These are phyloP conservation scores for Glyphotaelius pellucidus DNA, from an alignment of 2,888 invertebrate species.

Conservation along the genomic window DNA sequence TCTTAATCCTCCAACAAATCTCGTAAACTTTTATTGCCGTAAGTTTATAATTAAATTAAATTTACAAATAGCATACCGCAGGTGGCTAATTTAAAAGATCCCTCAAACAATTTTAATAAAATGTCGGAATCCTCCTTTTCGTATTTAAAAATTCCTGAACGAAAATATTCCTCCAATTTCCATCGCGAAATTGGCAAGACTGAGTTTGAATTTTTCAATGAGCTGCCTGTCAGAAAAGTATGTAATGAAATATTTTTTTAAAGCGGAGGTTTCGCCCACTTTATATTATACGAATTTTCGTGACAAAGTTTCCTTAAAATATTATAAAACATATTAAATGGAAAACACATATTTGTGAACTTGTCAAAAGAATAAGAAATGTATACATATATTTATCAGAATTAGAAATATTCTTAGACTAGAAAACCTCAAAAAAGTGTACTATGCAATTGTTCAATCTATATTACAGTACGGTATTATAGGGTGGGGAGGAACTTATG, in stretches of 20 bases:
- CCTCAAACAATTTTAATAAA: background rate
- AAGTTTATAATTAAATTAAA: background rate
- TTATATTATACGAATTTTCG: background rate
- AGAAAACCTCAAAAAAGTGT: too few relatives aligned
- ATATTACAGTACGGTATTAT: too few relatives aligned
- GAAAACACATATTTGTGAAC: too few relatives aligned
- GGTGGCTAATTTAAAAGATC: background rate
- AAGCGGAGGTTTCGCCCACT: background rate
- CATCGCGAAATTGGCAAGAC: background rate
- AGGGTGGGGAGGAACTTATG: too few relatives aligned
- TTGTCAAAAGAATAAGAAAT: too few relatives aligned
- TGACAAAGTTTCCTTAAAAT: too few relatives aligned
- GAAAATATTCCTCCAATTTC: background rate
- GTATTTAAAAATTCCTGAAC: background rate
- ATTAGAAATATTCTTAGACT: too few relatives aligned
- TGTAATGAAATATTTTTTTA: background rate
- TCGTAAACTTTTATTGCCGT: background rate
- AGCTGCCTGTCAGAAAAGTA: background rate
- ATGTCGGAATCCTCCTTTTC: background rate
- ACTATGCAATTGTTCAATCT: too few relatives aligned
- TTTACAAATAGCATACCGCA: background rate
- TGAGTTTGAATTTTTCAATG: background rate
- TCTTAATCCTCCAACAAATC: background rate
- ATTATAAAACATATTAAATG: too few relatives aligned
- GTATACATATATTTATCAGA: too few relatives aligned